Percentiles rank a stretch among this genome's conserved stretches.
Conservation (phyloP, 2,888 invertebrate species). For the Caenorhabditis japonica region DNA sequence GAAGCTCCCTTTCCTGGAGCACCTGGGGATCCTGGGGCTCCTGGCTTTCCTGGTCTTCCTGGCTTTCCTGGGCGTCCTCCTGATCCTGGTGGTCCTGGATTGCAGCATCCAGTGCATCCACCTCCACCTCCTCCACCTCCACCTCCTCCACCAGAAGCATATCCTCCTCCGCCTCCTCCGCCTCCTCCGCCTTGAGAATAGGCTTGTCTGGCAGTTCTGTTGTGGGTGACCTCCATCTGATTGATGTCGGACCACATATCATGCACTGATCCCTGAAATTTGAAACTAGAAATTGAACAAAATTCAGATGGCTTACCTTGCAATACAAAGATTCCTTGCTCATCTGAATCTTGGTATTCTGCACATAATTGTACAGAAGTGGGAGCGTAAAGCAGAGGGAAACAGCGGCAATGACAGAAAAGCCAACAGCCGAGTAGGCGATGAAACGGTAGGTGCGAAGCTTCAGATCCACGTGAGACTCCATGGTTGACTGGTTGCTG, state of each 20-base stretch:
- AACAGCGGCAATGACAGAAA: conserved; percentile 33
- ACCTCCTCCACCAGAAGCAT: conserved; percentile 7
- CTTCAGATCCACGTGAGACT: conserved; percentile 46
- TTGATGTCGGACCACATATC: conserved; percentile 46
- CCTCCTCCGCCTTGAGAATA: conserved; percentile 31
- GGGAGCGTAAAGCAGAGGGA: conserved; percentile 46
- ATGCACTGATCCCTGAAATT: conserved; percentile 26
- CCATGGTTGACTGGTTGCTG: conserved; percentile 48
- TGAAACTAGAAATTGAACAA: background rate
- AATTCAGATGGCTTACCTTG: conserved; percentile 33
- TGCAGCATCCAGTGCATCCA: conserved; percentile 49
- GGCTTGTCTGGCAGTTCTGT: conserved; percentile 44
- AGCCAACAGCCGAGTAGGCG: conserved; percentile 41
- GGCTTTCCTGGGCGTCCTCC: conserved; percentile 49
- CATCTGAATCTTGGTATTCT: conserved; percentile 36
- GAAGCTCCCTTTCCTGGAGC: conserved; percentile 39
- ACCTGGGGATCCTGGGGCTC: conserved; percentile 44
- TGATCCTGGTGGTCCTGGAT: conserved; percentile 52
- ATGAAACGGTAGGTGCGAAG: conserved; percentile 41
- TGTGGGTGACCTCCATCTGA: conserved; percentile 27
- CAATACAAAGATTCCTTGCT: conserved; percentile 38
- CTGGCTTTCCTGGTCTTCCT: conserved; percentile 57
- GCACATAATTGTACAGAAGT: conserved; percentile 43
- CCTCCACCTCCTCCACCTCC: conserved; percentile 35
- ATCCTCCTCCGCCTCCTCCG: conserved; percentile 21